Base-by-base conservation (phyloP, 2,113 vertebrate species). In the Phocoena sinus region DNA sequence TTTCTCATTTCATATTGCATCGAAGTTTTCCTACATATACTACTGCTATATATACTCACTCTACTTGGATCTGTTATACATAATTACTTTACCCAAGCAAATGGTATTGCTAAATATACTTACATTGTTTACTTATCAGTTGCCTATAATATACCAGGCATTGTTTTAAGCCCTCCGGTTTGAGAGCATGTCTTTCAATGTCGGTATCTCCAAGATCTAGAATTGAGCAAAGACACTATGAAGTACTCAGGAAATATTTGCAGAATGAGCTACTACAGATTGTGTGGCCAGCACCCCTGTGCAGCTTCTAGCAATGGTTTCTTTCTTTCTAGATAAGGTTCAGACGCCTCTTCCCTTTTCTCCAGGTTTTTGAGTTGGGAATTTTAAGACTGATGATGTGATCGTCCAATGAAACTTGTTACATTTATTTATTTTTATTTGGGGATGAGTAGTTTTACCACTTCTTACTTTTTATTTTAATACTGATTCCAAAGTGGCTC, bases 261-360 rank as follows among this genome's bases (percentile, higher is more conserved):
- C 25, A 28, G n/a, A 26, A 28, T 20, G 15, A 56, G 3, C 47
- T 15, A 5, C 2, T 25, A 6, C 3, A 47, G 6, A 36, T 1
- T 23, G 47, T 33, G 28, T 18, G 2, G 17, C 5, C 2, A 68
- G 47, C 3, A 0, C 0, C 20, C 12, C 25, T 36, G 3, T 8
- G 25, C 53, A 38, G 47, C 6, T 82, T 79, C 41, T 26, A 36
- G 1, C 0, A 31, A 38, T 31, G 8, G 1, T 5, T 53, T 41
- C 33, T 38, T 79, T 20, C 26, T 71, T 8, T 88, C 8, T 14
- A 23, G 3, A 18, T 20, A 87, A 20, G 13, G 50, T 74, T 28
- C 10, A 26, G 20, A 60, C 0, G 0, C 20, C 5, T 23, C 74
- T 63, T 5, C 1, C 14, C 11, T 73, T 44, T 60, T 3, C 13